Conservation (phyloP, 2,797 vertebrate species). For the Sebastes matsubarae region DNA sequence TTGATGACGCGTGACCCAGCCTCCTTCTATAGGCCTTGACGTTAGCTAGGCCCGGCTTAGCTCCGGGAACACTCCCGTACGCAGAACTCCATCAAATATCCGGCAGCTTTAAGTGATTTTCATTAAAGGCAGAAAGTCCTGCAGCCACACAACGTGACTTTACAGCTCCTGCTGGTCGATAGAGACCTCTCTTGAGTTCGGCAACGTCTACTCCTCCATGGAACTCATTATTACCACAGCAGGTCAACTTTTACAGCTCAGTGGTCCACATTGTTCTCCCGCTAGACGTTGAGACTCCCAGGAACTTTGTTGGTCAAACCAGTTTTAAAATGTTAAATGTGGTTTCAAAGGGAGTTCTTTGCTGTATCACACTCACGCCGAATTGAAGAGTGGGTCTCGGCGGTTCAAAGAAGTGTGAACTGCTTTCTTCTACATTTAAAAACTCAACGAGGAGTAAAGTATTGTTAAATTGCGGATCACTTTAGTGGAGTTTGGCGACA, state of each 20-base stretch:
- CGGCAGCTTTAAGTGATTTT: neutral
- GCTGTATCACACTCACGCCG: neutral
- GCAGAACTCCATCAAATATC: constrained; percentile 9
- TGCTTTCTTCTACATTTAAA: accelerated
- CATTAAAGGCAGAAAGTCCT: accelerated
- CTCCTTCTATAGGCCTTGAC: too few relatives aligned
- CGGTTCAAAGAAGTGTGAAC: accelerated
- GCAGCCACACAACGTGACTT: accelerated
- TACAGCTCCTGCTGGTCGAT: accelerated
- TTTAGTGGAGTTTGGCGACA: constrained; percentile 51
- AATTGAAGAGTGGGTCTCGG: neutral
- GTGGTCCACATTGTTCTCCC: neutral
- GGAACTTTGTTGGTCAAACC: constrained; percentile 51
- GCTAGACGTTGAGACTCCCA: neutral
- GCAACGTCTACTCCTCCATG: accelerated
- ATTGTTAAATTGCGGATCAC: neutral
- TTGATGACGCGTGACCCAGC: too few relatives aligned
- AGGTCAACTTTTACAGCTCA: constrained; percentile 20
- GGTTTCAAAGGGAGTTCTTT: accelerated
- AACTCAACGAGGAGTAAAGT: neutral
- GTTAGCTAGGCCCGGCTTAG: constrained; percentile 54
- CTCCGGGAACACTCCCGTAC: neutral
- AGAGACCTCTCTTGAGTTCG: neutral
- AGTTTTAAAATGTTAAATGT: neutral
- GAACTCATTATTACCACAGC: neutral